Evolutionary conservation across 2,888 invertebrate species (phyloP), one percentile per base, ranked within the genome.

Genomic region (Poecilobothrus nobilitatus): DNA sequence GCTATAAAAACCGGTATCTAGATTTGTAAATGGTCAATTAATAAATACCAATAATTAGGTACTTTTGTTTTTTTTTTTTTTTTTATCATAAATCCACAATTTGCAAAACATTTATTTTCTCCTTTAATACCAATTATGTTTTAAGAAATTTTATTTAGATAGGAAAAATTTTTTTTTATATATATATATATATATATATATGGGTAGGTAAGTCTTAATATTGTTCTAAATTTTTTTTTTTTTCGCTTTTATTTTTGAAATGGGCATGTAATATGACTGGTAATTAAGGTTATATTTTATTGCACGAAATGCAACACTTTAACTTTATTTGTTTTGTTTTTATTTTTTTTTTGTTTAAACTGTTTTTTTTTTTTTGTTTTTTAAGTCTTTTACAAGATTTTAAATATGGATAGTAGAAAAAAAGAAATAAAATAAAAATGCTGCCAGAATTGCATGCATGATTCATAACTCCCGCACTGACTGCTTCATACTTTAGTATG

Each of bases 301-400:
- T 53, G 53, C 53, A 53, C 53, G 53, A 53, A 53, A 53, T 53
- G 53, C 53, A 53, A 53, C 53, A 53, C 53, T 53, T 53, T 53
- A 53, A 53, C 8, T 10, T 37, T 12, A 37, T 37, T 37, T 37
- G 37, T 37, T 37, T 37, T 37, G 2, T 37, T 37, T 8, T 7
- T 37, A 5, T 37, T 37, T 1, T 37, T 37, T 4, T 37, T 37
- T n/a, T n/a, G n/a, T n/a, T n/a, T n/a, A n/a, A n/a, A n/a, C n/a
- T n/a, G n/a, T n/a, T n/a, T n/a, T 37, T 37, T 37, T 37, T 37
- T 8, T 7, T 37, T 37, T 37, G 2, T 1, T 37, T 37, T 4
- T 37, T 37, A 7, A 8, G 53, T 18, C 53, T 53, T 53, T 41
- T 18, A 53, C 53, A 53, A 53, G 53, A 53, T 53, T 53, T 53